phyloP scores from a whole-genome alignment of 2,888 invertebrate species.

The Pammene fasciana region DNA sequence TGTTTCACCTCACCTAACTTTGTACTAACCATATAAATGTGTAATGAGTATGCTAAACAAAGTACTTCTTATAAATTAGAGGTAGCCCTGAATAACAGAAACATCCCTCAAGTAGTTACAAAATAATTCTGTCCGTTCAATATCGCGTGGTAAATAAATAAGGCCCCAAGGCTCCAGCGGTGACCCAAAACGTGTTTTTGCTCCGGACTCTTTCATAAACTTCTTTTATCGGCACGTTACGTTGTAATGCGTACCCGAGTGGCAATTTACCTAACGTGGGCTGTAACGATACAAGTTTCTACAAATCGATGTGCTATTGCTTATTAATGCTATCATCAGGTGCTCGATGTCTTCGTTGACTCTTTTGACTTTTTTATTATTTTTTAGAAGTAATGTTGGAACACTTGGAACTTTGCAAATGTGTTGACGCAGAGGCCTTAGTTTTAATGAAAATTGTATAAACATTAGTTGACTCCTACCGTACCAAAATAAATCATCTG shows the following conservation, averaged over 20 bases:
- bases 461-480: too few species aligned
- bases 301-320: conserved; percentile 44
- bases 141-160: conserved; percentile 44
- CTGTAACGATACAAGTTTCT: conserved; percentile 19
- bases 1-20: too few species aligned
- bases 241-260: conserved; percentile 55
- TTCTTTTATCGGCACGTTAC: conserved; percentile 58
- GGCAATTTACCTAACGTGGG: conserved; percentile 52
- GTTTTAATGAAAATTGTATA: too few species aligned
- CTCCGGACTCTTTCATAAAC: conserved; percentile 55
- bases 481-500: too few species aligned
- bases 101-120: conserved; percentile 17
- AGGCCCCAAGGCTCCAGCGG: conserved; percentile 43
- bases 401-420: too few species aligned
- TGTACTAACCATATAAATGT: too few species aligned
- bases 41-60: too few species aligned
- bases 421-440: not conserved
- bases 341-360: not conserved
- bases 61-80: too few species aligned
- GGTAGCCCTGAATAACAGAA: not conserved
- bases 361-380: not conserved
- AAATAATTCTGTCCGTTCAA: conserved; percentile 43
- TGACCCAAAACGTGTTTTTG: conserved; percentile 46
- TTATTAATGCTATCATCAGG: conserved; percentile 38
- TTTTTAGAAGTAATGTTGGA: not conserved